phyloP scores from a whole-genome alignment of 2,797 vertebrate genomes.

The Sebastes aleutianus region DNA sequence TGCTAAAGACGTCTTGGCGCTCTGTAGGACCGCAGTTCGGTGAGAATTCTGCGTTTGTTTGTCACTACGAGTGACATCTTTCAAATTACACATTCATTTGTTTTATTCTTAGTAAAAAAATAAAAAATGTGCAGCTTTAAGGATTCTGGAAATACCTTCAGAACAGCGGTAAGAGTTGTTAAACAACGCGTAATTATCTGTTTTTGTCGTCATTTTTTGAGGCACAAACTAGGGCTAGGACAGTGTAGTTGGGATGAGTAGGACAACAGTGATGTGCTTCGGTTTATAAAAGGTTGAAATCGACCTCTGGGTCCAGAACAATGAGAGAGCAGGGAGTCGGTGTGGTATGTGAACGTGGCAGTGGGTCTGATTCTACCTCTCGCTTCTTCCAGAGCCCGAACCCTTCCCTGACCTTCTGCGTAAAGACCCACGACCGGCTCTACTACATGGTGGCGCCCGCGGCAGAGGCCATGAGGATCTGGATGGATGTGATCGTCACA shows the following conservation, averaged over 20 bases:
- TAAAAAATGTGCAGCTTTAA: not conserved
- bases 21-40: too few species aligned
- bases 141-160: not conserved
- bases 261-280: not conserved
- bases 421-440: constrained; percentile 96
- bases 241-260: not conserved
- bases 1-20: too few species aligned
- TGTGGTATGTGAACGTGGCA: too few species aligned
- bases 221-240: not conserved
- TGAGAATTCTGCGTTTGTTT: too few species aligned
- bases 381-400: constrained; percentile 89
- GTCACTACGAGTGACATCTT: too few species aligned
- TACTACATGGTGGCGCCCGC: constrained; percentile 97
- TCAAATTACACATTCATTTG: not conserved
- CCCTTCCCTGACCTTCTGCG: constrained; percentile 93
- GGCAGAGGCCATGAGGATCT: constrained; percentile 95
- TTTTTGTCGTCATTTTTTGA: not conserved
- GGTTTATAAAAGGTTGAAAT: not conserved
- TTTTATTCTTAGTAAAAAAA: not conserved
- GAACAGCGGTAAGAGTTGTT: not conserved
- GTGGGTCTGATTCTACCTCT: not conserved
- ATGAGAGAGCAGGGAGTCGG: not conserved
- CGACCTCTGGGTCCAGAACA: not conserved
- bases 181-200: too few species aligned
- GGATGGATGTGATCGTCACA: constrained; percentile 98